A percentile compares a stretch with the other conserved stretches of the same genome.
phyloP scores from a whole-genome alignment of 2,888 invertebrate species.

The Prionchulus punctatus region DNA sequence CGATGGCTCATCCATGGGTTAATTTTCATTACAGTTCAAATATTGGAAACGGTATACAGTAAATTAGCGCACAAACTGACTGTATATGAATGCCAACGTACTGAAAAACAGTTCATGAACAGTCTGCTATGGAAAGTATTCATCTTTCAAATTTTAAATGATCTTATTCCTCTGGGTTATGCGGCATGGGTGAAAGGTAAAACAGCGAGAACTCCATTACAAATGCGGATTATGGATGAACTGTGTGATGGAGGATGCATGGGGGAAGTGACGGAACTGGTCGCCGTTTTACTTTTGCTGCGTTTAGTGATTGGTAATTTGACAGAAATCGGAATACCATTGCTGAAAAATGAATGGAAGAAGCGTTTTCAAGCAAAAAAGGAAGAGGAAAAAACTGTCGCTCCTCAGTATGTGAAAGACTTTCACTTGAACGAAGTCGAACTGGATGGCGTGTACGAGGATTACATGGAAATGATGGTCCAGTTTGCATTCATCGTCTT shows the following conservation, averaged over 20 bases:
- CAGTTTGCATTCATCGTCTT: neutral
- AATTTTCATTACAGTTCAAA: neutral
- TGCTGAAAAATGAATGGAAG: neutral
- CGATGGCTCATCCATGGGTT: slow-evolving; percentile 1
- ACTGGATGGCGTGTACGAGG: slow-evolving; percentile 1
- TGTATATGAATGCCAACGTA: neutral
- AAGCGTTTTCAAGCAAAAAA: too few species aligned
- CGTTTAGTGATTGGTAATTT: neutral
- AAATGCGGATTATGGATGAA: neutral
- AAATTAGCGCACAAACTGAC: slow-evolving; percentile 2
- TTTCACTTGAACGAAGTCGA: neutral
- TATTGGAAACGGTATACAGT: neutral
- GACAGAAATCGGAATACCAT: slow-evolving; percentile 1
- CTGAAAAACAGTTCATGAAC: neutral
- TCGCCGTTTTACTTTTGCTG: neutral
- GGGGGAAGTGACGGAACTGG: slow-evolving; percentile 1
- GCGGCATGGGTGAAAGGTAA: slow-evolving; percentile 1
- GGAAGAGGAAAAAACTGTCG: too few species aligned
- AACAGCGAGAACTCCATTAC: neutral
- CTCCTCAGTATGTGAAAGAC: neutral
- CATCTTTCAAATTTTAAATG: neutral
- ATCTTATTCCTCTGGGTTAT: slow-evolving; percentile 1
- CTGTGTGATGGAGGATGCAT: slow-evolving; percentile 3
- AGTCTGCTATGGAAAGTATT: slow-evolving; percentile 2
- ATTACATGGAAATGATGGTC: slow-evolving; percentile 6